Evolutionary conservation across 2,888 invertebrate species (phyloP), one percentile per base, ranked within the genome.

Genomic region (Tinea pellionella): DNA sequence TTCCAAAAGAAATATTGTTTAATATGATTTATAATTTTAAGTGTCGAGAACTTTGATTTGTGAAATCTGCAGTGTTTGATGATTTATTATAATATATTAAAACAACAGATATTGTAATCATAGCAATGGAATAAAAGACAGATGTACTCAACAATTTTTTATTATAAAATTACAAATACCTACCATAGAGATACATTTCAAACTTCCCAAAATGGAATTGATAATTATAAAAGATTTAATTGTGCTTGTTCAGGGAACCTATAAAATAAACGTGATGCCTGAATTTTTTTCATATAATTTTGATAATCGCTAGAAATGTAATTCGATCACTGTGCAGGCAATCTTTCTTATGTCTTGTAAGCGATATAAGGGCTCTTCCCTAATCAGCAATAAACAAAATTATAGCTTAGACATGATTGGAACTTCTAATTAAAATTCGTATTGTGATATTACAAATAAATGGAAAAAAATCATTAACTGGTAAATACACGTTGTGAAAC

Each of bases 401-500:
- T 37, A 37, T 37, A 6, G 37, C 37, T 9, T 47, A 15, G 15
- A 47, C 15, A 47, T 2, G 47, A 16, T 47, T 47, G 47, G 47
- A 6, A 47, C 47, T 41, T 41, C 41, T 47, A 47, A 47, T n/a
- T 15, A 47, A 47, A 37, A 85, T 82, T 85, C 84, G 85, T 84
- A 78, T 82, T 84, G 82, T 84, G 84, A 84, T 86, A 85, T 82
- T 83, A 85, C 78, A 80, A 77, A 74, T 85, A 84, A 80, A 76
- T 82, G 83, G 82, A 81, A 78, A 63, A 74, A 2, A 41, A 47
- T 47, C 15, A 47, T 47, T 47, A 47, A 16, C 47, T 47, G 16
- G 13, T 37, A 37, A 37, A 37, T 47, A 47, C 47, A 47, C 13
- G 13, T 47, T 47, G 47, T 47, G 15, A 16, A 47, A 47, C 15